phyloP scores from a whole-genome alignment of 1,140 invertebrate genomes.

The Homarus americanus region DNA sequence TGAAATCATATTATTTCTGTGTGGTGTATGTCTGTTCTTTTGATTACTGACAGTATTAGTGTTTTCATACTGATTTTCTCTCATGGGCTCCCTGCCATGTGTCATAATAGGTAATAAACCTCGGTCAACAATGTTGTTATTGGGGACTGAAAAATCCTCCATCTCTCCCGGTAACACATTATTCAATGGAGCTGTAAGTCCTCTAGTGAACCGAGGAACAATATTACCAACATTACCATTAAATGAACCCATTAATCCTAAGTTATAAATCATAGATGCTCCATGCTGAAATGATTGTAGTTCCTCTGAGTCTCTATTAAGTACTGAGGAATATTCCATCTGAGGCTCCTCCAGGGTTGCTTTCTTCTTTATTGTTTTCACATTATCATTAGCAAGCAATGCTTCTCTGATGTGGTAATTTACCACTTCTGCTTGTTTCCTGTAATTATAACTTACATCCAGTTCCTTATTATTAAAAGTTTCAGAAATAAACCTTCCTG shows the following conservation, averaged over 20 bases:
- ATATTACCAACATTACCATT: slow-evolving; percentile 21
- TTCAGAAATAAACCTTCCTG: not conserved
- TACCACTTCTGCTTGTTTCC: not conserved
- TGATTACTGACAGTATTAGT: not conserved
- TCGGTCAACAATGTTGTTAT: not conserved
- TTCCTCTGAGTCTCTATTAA: no score
- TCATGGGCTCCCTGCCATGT: not conserved
- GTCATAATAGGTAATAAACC: not conserved
- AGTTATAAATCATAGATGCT: not conserved
- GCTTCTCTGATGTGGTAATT: not conserved
- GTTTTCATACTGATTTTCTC: not conserved
- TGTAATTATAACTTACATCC: not conserved
- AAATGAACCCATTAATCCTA: slow-evolving; percentile 16
- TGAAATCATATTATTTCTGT: not conserved
- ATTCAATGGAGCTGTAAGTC: not conserved
- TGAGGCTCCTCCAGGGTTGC: not conserved
- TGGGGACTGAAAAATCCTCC: not conserved
- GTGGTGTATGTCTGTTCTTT: not conserved
- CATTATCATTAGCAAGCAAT: not conserved
- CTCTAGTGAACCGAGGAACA: not conserved
- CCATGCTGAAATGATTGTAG: not conserved
- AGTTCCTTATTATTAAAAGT: not conserved
- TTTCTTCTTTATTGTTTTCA: not conserved
- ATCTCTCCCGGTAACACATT: not conserved
- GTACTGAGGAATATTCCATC: no score